Evolutionary conservation across 2,888 invertebrate species (phyloP), one percentile per base, ranked within the genome.

Genomic region (Tetanocera ferruginea): DNA sequence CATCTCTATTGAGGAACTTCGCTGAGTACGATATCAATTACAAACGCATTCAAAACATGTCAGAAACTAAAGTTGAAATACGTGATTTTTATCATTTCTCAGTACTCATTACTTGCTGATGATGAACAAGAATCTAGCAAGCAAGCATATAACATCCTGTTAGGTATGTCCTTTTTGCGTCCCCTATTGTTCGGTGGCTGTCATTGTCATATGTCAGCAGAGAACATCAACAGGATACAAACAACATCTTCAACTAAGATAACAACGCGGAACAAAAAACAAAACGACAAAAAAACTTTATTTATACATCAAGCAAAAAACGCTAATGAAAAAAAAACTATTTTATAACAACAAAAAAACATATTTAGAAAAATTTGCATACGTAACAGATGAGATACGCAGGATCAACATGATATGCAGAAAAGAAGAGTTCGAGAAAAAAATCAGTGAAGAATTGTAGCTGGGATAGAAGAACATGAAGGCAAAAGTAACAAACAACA

Each of bases 231-330:
- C 76, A 79, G 76, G 73, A 79, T 76, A 72, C 76, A 80, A 80
- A 80, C 77, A 77, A 72, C 72, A 78, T 76, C 76, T 80, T 79
- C 76, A 77, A 71, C 57, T 66, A 55, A 52, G 75, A 79, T 70
- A 66, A 71, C 74, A 79, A 52, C 19, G 51, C 69, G 28, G 28
- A 69, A n/a, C 23, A 55, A 71, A 71, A 71, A 71, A 17, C 17
- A 52, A 52, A 70, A 51, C n/a, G n/a, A 55, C 11, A 71, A 49
- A 37, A 43, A n/a, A 17, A n/a, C 64, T 34, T 4, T 34, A 3
- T 34, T 34, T n/a, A n/a, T 34, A 34, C 34, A 64, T 1, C n/a
- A 2, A 34, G n/a, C 64, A 34, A 34, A 64, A 23, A n/a, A 19
- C n/a, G 25, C 9, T 43, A 11, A 14, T 3, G 43, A 49, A 67